phyloP scores from a whole-genome alignment of 1,140 invertebrate species.

The Acromyrmex heyeri region DNA sequence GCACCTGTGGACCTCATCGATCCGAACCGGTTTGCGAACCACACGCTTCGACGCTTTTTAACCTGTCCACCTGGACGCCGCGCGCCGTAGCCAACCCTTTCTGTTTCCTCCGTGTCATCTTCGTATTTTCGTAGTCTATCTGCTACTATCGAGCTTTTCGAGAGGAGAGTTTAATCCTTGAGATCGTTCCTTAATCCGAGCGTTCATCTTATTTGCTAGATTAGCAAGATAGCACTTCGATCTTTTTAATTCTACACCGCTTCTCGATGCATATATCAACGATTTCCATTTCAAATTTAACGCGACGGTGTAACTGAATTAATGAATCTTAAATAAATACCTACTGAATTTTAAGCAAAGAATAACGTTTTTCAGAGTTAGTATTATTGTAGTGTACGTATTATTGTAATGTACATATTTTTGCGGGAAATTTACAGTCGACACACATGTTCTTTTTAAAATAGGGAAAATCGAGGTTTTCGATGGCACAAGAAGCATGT shows the following conservation, averaged over 20 bases:
- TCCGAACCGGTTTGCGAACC: slow-evolving; percentile 71
- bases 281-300: background rate
- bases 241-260: background rate
- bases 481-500: too few relatives aligned
- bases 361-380: background rate
- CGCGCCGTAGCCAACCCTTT: background rate
- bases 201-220: background rate
- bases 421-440: background rate
- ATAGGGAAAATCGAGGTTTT: background rate
- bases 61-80: slow-evolving; percentile 65
- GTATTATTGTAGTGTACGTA: background rate
- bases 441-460: background rate
- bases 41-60: slow-evolving; percentile 65
- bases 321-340: background rate
- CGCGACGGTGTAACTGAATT: background rate
- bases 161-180: background rate
- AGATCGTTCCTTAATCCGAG: background rate
- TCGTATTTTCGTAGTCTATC: background rate
- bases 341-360: background rate
- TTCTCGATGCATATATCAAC: background rate
- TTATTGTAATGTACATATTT: background rate
- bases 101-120: background rate
- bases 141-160: background rate
- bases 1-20: slow-evolving; percentile 76
- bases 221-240: background rate